Evolutionary conservation across 2,888 invertebrate genomes (phyloP), one percentile per base, ranked within the genome.

Genomic region (Nezara viridula): DNA sequence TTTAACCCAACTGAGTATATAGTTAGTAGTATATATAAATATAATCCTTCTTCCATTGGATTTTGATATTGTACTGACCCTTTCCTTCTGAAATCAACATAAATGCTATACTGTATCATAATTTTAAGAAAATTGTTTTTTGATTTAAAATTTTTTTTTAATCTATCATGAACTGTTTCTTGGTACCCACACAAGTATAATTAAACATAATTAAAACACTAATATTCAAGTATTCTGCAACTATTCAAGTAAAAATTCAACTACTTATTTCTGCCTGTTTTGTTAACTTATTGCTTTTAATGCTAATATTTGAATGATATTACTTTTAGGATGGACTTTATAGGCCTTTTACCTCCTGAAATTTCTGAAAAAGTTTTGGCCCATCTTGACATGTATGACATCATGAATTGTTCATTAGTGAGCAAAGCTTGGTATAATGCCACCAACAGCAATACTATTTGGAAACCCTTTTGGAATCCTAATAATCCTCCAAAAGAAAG

Each of bases 401-500:
- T 89, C 5, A 60, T 89, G 24, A 86, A 50, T 27, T 86, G 73
- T 21, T 73, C 66, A 37, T 40, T 86, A 37, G 89, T 89, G 49
- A 86, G 86, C 49, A 89, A 89, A 89, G 50, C 81, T n/a, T 89
- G 89, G 89, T 89, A 89, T 44, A 73, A 66, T 66, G 86, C 77
- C 32, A n/a, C 77, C 21, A 89, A 89, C 24, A 49, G 86, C 40
- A 86, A 89, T 47, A 86, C 44, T 24, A 86, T 89, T 50, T 89
- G 89, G 89, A 89, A 89, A 52, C 47, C 40, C 27, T 89, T 89
- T 50, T 89, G 89, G 89, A 85, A 89, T 66, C 89, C 89, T 19
- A 86, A 40, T 37, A 50, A 86, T 60, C 89, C 89, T 24, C 50
- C 66, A 47, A 89, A 89, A 77, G 89, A 86, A 81, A 40, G 81